phyloP scores from a whole-genome alignment of 2,888 invertebrate genomes.

The Epinotia brunnichana region DNA sequence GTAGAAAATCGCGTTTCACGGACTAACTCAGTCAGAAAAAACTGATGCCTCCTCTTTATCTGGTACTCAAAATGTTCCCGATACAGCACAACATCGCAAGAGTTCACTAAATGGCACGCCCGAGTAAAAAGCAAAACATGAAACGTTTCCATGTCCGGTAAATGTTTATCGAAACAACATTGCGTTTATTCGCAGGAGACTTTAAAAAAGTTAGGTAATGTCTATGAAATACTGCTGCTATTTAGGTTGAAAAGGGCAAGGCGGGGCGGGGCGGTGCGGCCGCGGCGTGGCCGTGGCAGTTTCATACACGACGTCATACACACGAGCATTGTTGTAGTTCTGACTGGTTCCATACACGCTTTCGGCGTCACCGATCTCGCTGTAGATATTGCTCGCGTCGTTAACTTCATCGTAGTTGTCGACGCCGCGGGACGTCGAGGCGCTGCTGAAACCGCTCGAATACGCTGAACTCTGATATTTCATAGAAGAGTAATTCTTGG shows the following conservation, averaged over 20 bases:
- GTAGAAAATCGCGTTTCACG: no score
- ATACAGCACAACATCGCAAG: constrained; percentile 1
- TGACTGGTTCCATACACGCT: constrained; percentile 51
- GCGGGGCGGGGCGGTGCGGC: constrained; percentile 85
- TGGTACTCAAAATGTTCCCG: no score
- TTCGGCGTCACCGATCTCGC: constrained; percentile 67
- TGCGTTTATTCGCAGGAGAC: background rate
- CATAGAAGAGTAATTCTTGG: constrained; percentile 75
- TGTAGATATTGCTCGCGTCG: constrained; percentile 73
- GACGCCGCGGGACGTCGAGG: constrained; percentile 57
- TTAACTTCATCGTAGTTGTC: constrained; percentile 70
- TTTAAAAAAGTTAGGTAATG: background rate
- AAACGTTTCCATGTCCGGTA: background rate
- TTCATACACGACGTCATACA: constrained; percentile 78
- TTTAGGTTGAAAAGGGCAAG: constrained; percentile 75
- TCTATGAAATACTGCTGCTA: constrained; percentile 45
- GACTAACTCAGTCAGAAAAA: no score
- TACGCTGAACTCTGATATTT: constrained; percentile 72
- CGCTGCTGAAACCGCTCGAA: constrained; percentile 52
- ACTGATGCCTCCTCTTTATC: no score
- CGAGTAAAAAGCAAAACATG: constrained; percentile 5
- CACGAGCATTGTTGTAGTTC: constrained; percentile 59
- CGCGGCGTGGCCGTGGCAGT: constrained; percentile 65
- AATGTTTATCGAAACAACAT: background rate
- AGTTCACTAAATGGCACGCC: constrained; percentile 19